phyloP scores from a whole-genome alignment of 2,888 invertebrate species.

The Macroteleia sp. region DNA sequence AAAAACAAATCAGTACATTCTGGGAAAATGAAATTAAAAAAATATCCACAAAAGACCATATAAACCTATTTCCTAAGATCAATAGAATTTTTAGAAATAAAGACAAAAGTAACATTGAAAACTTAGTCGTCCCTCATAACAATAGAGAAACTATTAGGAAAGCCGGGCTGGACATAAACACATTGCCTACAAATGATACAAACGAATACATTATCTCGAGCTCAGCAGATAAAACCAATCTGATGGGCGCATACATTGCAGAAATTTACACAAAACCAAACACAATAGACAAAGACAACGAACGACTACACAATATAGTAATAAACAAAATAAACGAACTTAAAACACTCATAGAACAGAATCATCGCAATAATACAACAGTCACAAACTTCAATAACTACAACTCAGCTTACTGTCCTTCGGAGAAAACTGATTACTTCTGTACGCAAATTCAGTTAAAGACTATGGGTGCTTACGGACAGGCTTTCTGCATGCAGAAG shows the following conservation, averaged over 20 bases:
- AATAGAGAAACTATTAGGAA: background rate
- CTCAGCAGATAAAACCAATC: background rate
- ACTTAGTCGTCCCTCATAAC: background rate
- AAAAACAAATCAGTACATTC: background rate
- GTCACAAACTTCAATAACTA: too few relatives aligned
- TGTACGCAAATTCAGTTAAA: background rate
- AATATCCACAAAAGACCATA: background rate
- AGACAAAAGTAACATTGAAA: background rate
- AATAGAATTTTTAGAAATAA: slow-evolving; percentile 19
- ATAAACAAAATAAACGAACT: too few relatives aligned
- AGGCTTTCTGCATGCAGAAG: too few relatives aligned
- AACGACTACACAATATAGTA: too few relatives aligned
- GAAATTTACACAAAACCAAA: background rate
- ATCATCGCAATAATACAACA: too few relatives aligned
- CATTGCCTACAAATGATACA: background rate
- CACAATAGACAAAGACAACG: too few relatives aligned
- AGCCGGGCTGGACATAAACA: background rate
- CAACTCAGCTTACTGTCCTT: too few relatives aligned
- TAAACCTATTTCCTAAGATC: slow-evolving; percentile 11
- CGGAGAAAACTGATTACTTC: slow-evolving; percentile 8
- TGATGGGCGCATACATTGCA: background rate
- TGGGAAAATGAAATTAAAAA: slow-evolving; percentile 16
- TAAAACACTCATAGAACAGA: too few relatives aligned
- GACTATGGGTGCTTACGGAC: too few relatives aligned
- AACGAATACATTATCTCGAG: background rate